Evolutionary conservation across 23 tunicate genomes (phyloP).

Genomic region (Phallusia fumigata): DNA sequence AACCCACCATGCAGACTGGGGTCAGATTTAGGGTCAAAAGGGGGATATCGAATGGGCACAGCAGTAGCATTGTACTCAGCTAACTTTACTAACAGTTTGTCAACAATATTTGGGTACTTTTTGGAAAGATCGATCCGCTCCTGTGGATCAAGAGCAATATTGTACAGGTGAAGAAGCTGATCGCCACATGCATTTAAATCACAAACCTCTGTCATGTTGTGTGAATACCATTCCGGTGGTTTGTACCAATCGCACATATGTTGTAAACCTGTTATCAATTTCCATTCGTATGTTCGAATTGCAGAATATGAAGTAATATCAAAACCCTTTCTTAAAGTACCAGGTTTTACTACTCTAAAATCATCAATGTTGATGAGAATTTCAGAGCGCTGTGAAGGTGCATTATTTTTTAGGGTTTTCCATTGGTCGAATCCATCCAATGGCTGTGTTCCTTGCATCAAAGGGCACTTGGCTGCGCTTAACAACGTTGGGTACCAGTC

Average conservation of each 20-base stretch:
- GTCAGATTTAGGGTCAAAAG: neutral
- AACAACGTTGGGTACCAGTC: neutral
- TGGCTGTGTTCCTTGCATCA: neutral
- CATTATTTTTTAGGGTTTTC: neutral
- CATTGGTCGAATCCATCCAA: neutral
- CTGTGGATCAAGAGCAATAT: slow-evolving; percentile 5
- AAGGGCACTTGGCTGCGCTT: neutral
- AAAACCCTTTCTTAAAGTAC: neutral
- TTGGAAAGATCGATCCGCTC: neutral
- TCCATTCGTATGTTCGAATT: neutral
- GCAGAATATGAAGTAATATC: neutral
- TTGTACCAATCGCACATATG: neutral
- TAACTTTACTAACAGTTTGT: neutral
- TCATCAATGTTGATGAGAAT: neutral
- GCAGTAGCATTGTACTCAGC: slow-evolving; percentile 1
- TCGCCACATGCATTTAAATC: neutral
- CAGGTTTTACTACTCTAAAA: neutral
- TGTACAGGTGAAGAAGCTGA: neutral
- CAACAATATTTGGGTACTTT: neutral
- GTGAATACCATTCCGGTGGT: neutral
- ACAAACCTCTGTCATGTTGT: neutral
- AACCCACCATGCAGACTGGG: slow-evolving; percentile 15
- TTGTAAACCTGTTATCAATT: neutral
- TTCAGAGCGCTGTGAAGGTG: neutral
- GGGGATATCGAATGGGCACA: slow-evolving; percentile 5